A percentile compares a stretch with the other conserved stretches of the same genome.
Evolutionary conservation across 2,113 vertebrate species (phyloP).

Genomic region (Hippolais icterina): DNA sequence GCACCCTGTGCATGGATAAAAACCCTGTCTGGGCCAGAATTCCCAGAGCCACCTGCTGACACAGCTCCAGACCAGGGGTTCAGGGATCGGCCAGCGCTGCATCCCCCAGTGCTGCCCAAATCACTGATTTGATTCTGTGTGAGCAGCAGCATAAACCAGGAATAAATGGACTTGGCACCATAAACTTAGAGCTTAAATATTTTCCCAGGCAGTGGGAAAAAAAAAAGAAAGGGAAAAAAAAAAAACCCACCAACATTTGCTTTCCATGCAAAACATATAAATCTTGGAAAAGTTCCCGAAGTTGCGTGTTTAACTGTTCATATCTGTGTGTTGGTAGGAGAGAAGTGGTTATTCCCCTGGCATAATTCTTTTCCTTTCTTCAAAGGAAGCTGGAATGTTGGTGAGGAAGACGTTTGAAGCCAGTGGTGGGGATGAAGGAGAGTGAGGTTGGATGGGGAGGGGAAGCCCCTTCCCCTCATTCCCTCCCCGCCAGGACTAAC

Average conservation of each 20-base stretch:
- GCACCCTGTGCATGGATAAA: rapidly evolving
- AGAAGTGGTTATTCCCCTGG: not conserved
- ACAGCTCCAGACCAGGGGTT: not conserved
- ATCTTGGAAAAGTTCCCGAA: constrained; percentile 57
- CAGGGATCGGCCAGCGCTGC: rapidly evolving
- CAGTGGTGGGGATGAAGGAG: not conserved
- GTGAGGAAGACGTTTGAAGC: not conserved
- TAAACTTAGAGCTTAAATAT: constrained; percentile 33
- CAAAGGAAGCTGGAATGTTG: not conserved
- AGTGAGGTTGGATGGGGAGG: not conserved
- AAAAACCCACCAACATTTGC: constrained; percentile 1
- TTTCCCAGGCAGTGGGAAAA: constrained; percentile 34
- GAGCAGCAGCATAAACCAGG: constrained; percentile 9
- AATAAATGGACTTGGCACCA: constrained; percentile 40
- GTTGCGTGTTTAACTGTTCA: not conserved
- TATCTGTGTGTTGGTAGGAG: not conserved
- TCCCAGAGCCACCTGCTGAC: not conserved
- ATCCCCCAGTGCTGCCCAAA: not conserved
- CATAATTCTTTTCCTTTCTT: not conserved
- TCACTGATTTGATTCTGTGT: not conserved
- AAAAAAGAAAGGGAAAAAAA: not conserved
- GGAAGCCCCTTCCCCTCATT: not conserved
- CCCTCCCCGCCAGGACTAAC: not conserved
- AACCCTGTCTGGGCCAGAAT: not conserved
- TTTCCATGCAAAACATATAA: constrained; percentile 60